Evolutionary conservation across 1,140 invertebrate genomes (phyloP), one percentile per base, ranked within the genome.

Genomic region (Rhizoglyphus robini): DNA sequence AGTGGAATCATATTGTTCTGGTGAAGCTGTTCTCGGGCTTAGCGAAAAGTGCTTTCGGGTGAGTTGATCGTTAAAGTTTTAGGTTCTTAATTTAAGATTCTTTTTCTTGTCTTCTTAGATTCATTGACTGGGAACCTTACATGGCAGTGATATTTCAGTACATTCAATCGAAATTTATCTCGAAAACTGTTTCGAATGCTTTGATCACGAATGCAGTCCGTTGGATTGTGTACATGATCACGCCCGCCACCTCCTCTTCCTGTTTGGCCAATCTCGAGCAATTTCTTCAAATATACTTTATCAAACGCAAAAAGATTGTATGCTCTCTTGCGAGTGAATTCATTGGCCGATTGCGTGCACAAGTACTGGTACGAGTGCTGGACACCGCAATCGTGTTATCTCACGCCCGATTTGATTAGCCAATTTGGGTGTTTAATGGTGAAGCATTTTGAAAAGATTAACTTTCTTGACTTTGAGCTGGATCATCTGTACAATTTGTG

Each of bases 81-180:
- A n/a, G n/a, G n/a, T n/a, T n/a, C n/a, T n/a, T n/a, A n/a, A n/a
- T 41, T 41, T 18, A 18, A 41, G 18, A 11, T 18, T 41, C 18
- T 11, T 11, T 41, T 11, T 11, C 18, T 41, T 41, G 36, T 41
- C 73, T 86, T 74, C 84, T 90, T 65, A 90, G 91, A 0, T 84
- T 84, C 46, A 84, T 96, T 61, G 84, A 96, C 71, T 96, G 90
- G 90, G 83, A 84, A 65, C 86, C 86, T 0, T 81, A 89, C 72
- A 79, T 90, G 36, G 83, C 88, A 0, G 77, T 78, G 71, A 88
- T 96, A 77, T 94, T 90, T 73, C 51, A 54, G 20, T 8, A 23
- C 8, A 32, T 54, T 25, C 8, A 54, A 32, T 15, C 8, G 23
- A 25, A 8, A 23, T 23, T 54, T 32, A 20, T n/a, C n/a, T n/a